Conservation (phyloP, 2,113 vertebrate genomes). For the Martes martes region DNA sequence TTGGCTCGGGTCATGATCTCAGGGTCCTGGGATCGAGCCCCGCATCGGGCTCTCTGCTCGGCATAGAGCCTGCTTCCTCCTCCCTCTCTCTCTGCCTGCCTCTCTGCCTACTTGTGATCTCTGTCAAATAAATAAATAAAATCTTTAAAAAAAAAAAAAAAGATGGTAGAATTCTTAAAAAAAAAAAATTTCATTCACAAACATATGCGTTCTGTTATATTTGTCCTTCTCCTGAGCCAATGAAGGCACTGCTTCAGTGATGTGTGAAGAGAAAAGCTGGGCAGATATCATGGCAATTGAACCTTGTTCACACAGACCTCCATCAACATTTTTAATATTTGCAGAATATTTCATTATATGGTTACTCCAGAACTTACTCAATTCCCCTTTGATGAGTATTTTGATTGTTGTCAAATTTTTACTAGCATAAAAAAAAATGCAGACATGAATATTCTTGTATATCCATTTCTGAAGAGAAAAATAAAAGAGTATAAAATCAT, state of each 20-base stretch:
- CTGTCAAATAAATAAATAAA: too few species aligned
- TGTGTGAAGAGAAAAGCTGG: not conserved
- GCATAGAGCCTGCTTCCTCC: too few species aligned
- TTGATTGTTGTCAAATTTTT: conserved; percentile 2
- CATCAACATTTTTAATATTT: not conserved
- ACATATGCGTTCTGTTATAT: not conserved
- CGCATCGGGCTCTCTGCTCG: too few species aligned
- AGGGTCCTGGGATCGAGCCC: too few species aligned
- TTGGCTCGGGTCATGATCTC: too few species aligned
- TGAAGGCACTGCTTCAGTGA: not conserved
- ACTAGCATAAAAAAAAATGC: not conserved
- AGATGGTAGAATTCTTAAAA: too few species aligned
- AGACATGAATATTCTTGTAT: not conserved
- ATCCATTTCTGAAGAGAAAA: not conserved
- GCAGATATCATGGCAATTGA: not conserved
- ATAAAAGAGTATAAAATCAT: not conserved
- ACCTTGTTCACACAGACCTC: not conserved
- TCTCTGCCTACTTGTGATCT: too few species aligned
- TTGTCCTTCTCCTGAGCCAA: not conserved
- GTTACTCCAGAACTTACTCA: not conserved
- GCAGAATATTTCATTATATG: not conserved
- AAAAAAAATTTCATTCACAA: not conserved
- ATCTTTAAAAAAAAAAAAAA: too few species aligned
- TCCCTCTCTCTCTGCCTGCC: too few species aligned
- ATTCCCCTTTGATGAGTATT: not conserved